Evolutionary conservation across 2,888 invertebrate species (phyloP).

Genomic region (Pyrochroa serraticornis): DNA sequence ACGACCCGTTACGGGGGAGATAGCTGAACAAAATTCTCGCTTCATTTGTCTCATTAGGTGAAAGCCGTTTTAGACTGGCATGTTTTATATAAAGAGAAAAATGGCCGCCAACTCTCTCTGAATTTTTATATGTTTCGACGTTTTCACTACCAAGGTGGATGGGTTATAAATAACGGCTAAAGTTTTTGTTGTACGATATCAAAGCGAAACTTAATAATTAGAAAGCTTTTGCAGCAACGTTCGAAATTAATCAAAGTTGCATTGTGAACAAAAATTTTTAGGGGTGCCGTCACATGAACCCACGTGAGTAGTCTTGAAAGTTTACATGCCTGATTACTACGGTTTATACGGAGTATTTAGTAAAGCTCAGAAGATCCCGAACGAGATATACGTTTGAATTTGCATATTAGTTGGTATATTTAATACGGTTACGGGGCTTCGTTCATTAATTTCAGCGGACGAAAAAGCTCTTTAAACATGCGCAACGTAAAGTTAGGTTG

Average conservation of each 20-base stretch:
- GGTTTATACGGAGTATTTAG: conserved; percentile 22
- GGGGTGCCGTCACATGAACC: neutral
- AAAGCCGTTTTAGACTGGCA: conserved; percentile 3
- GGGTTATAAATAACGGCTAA: no score
- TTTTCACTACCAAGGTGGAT: neutral
- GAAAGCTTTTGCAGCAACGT: no score
- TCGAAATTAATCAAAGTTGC: no score
- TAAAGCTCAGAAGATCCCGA: conserved; percentile 14
- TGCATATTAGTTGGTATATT: conserved; percentile 23
- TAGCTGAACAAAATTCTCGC: conserved; percentile 7
- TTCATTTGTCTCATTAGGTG: conserved; percentile 20
- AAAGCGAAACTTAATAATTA: no score
- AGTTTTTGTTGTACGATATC: no score
- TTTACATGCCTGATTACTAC: conserved; percentile 19
- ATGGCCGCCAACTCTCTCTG: conserved; percentile 3
- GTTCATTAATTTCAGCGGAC: conserved; percentile 10
- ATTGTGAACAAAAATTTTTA: neutral
- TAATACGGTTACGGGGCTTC: conserved; percentile 13
- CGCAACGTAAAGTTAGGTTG: no score
- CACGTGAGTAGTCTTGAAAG: conserved; percentile 14
- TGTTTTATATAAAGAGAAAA: conserved; percentile 10
- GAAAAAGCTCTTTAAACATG: conserved; percentile 7
- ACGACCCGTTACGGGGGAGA: neutral
- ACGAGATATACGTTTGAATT: conserved; percentile 25
- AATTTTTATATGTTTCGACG: conserved; percentile 8